A percentile compares a stretch with the other conserved stretches of the same genome.
phyloP scores from a whole-genome alignment of 35 echinoderm and acorn worm species.

The Amphiura filiformis region DNA sequence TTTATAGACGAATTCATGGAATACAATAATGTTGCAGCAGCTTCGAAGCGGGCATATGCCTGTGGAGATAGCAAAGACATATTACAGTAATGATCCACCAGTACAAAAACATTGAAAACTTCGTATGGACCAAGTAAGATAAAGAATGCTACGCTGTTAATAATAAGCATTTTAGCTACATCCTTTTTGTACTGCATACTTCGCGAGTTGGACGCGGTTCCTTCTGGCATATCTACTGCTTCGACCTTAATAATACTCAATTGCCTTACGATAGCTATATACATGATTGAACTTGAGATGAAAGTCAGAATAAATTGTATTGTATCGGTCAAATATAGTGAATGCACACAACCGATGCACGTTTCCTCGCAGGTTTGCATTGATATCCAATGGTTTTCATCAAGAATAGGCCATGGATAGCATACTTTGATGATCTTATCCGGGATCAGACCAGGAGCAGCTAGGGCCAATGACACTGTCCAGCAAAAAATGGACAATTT shows the following conservation, averaged over 20 bases:
- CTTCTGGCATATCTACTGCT: neutral
- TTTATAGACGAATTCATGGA: too few relatives aligned
- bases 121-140: neutral
- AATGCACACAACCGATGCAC: neutral
- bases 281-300: neutral
- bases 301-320: neutral
- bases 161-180: neutral
- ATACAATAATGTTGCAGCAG: too few relatives aligned
- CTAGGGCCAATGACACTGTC: neutral
- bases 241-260: too few relatives aligned
- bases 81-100: neutral
- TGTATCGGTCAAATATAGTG: neutral
- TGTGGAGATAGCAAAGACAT: too few relatives aligned
- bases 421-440: neutral
- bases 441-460: neutral
- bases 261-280: neutral
- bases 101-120: neutral
- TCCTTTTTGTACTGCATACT: neutral
- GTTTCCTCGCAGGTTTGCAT: neutral
- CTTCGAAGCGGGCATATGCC: too few relatives aligned
- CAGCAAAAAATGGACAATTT: neutral
- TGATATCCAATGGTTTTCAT: neutral
- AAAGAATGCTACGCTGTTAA: neutral
- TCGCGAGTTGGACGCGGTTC: neutral
- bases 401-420: neutral